These are phyloP conservation scores for Ennomos quercinarius DNA, from an alignment of 2,888 invertebrate species.

Conservation along the genomic window DNA sequence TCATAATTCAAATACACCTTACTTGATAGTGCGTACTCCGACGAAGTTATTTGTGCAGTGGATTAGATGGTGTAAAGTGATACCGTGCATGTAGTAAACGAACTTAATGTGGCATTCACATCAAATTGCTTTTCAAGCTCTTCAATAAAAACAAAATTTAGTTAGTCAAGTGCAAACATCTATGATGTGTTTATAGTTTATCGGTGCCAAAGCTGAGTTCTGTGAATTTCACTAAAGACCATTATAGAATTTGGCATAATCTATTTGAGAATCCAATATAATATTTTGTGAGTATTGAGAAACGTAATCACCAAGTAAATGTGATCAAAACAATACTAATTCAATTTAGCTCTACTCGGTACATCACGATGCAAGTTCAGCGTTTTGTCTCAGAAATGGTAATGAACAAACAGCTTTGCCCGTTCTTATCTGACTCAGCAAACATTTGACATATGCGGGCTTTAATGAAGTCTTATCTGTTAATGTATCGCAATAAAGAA, in stretches of 20 bases:
- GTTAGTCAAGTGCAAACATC: no score
- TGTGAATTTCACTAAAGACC: no score
- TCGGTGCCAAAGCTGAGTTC: not conserved
- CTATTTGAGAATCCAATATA: no score
- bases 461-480: slow-evolving; percentile 63
- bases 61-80: slow-evolving; percentile 15
- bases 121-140: no score
- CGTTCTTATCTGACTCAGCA: slow-evolving; percentile 62
- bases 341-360: slow-evolving; percentile 6
- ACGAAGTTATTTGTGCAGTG: slow-evolving; percentile 21
- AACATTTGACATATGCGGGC: slow-evolving; percentile 71
- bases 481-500: slow-evolving; percentile 22
- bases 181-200: not conserved
- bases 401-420: slow-evolving; percentile 45
- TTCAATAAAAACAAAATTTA: no score
- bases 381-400: slow-evolving; percentile 44
- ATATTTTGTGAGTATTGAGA: no score
- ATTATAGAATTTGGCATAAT: no score
- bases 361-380: slow-evolving; percentile 18
- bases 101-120: slow-evolving; percentile 1
- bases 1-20: slow-evolving; percentile 37
- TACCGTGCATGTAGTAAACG: slow-evolving; percentile 4
- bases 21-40: slow-evolving; percentile 14
- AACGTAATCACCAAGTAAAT: no score
- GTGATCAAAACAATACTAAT: no score